Conservation (phyloP, 2,113 vertebrate species). For the Tympanuchus pallidicinctus region DNA sequence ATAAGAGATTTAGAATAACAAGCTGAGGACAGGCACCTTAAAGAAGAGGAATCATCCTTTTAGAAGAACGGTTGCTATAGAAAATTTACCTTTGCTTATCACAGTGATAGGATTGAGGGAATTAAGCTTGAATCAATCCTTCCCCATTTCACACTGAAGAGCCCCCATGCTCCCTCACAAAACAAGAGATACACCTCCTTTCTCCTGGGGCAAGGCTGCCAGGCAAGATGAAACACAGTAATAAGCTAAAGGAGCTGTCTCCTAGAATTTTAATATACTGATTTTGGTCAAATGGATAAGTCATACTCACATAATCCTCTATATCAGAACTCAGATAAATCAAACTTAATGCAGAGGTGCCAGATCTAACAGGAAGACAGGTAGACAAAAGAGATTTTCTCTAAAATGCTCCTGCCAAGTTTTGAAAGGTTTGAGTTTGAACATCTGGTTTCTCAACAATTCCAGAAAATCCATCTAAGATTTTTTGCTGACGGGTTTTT, state of each 20-base stretch:
- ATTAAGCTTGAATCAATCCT: not conserved
- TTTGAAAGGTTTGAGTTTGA: conserved; percentile 43
- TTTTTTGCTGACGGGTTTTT: not conserved
- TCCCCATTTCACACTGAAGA: not conserved
- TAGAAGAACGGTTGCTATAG: not conserved
- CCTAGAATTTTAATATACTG: not conserved
- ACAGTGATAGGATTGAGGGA: not conserved
- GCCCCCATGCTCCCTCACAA: not conserved
- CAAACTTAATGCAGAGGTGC: conserved; percentile 1
- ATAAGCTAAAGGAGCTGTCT: not conserved
- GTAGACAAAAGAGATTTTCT: conserved; percentile 12
- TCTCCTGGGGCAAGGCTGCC: not conserved
- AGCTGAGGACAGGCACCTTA: not conserved
- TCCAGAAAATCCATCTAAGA: conserved; percentile 28
- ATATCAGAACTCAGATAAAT: conserved; percentile 28
- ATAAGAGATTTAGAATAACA: not conserved
- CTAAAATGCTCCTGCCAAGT: conserved; percentile 50
- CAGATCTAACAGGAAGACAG: conserved; percentile 40
- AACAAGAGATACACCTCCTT: not conserved
- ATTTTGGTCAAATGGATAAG: not conserved
- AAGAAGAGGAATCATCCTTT: not conserved
- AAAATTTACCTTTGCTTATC: conserved; percentile 6
- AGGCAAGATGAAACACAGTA: not conserved
- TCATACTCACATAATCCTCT: not conserved
- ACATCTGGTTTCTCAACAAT: conserved; percentile 45